phyloP scores from a whole-genome alignment of 2,797 vertebrate genomes.

The Myioborus melanocephalus region DNA sequence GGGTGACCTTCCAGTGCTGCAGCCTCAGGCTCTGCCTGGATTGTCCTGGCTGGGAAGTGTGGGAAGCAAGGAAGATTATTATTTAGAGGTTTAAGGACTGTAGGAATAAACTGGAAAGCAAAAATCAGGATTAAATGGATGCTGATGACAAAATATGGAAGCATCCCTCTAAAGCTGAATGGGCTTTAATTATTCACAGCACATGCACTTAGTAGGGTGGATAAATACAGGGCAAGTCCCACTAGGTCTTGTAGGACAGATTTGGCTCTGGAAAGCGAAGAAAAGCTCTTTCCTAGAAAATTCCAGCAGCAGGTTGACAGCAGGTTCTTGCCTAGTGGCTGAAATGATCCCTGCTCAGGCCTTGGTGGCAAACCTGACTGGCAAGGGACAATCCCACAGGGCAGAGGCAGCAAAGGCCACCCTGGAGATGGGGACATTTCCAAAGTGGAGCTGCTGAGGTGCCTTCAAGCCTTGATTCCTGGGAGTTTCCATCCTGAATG shows the following conservation, averaged over 20 bases:
- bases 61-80: neutral
- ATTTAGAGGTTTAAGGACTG: neutral
- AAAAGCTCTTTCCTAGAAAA: neutral
- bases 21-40: neutral
- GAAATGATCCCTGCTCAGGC: neutral
- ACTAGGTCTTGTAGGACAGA: neutral
- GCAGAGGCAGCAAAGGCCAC: neutral
- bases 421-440: neutral
- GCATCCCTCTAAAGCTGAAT: neutral
- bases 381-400: neutral
- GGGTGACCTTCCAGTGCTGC: neutral
- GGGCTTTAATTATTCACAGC: neutral
- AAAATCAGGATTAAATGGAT: neutral
- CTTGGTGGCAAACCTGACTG: neutral
- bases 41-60: neutral
- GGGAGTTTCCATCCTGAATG: neutral
- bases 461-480: neutral
- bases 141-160: neutral
- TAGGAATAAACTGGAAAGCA: neutral
- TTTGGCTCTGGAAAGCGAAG: neutral
- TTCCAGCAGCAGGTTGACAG: neutral
- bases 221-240: neutral
- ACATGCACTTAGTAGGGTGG: neutral
- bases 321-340: neutral
- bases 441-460: neutral